phyloP scores from a whole-genome alignment of 2,888 invertebrate genomes.

The Agrotis clavis region DNA sequence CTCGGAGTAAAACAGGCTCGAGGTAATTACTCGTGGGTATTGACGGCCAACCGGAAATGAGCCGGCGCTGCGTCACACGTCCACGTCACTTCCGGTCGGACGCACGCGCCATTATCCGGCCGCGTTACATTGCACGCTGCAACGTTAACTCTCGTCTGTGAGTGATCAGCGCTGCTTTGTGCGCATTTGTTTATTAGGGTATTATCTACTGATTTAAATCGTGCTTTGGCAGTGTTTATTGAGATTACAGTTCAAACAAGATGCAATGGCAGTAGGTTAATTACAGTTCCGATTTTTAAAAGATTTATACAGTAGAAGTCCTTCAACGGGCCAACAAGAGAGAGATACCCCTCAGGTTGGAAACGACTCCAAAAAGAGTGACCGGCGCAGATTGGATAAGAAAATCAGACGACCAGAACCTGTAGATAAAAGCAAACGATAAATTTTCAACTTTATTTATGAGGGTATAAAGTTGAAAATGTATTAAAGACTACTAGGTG shows the following conservation, averaged over 20 bases:
- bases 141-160: constrained; percentile 51
- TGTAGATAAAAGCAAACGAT: too few relatives aligned
- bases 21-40: constrained; percentile 44
- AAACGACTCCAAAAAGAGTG: neutral
- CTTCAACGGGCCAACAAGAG: neutral
- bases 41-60: constrained; percentile 52
- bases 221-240: constrained; percentile 8
- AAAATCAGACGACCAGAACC: too few relatives aligned
- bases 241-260: neutral
- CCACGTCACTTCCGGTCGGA: constrained; percentile 59
- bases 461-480: too few relatives aligned
- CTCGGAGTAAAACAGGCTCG: constrained; percentile 25
- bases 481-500: too few relatives aligned
- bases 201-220: constrained; percentile 26
- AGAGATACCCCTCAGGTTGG: neutral
- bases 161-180: constrained; percentile 42
- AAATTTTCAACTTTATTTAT: too few relatives aligned
- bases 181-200: constrained; percentile 30
- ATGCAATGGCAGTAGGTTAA: neutral
- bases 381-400: neutral
- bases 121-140: constrained; percentile 43
- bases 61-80: constrained; percentile 50
- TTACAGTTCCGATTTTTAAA: neutral
- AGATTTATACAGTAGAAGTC: neutral
- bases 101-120: constrained; percentile 58